phyloP scores from a whole-genome alignment of 2,797 vertebrate species.

The Thamnophis elegans region DNA sequence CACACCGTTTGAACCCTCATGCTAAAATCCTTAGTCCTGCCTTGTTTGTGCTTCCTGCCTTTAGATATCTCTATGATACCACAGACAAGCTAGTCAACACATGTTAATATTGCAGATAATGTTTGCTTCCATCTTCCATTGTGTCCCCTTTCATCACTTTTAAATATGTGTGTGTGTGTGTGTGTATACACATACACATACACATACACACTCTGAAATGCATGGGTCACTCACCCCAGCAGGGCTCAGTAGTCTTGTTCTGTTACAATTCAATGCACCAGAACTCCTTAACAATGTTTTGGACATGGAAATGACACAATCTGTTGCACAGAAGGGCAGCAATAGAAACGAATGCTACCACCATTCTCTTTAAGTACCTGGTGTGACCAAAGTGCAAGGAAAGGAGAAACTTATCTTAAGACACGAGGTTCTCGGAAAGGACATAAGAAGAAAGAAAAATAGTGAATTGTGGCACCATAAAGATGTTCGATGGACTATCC shows the following conservation, averaged over 20 bases:
- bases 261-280: not conserved
- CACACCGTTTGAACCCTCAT: not conserved
- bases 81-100: not conserved
- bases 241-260: not conserved
- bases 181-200: too few species aligned
- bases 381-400: not conserved
- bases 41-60: not conserved
- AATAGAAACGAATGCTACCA: not conserved
- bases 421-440: not conserved
- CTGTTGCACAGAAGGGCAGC: not conserved
- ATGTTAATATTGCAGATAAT: not conserved
- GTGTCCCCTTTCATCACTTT: not conserved
- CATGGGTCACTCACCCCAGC: not conserved
- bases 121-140: not conserved
- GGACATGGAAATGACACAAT: constrained; percentile 8
- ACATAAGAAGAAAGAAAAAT: not conserved
- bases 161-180: too few species aligned
- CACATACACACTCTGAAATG: too few species aligned
- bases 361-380: not conserved
- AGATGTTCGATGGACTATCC: not conserved
- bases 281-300: not conserved
- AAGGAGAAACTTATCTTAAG: not conserved
- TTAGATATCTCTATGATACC: not conserved
- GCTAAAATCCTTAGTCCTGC: not conserved
- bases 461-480: not conserved